phyloP scores from a whole-genome alignment of 2,888 invertebrate species.

The Ferrisia virgata region DNA sequence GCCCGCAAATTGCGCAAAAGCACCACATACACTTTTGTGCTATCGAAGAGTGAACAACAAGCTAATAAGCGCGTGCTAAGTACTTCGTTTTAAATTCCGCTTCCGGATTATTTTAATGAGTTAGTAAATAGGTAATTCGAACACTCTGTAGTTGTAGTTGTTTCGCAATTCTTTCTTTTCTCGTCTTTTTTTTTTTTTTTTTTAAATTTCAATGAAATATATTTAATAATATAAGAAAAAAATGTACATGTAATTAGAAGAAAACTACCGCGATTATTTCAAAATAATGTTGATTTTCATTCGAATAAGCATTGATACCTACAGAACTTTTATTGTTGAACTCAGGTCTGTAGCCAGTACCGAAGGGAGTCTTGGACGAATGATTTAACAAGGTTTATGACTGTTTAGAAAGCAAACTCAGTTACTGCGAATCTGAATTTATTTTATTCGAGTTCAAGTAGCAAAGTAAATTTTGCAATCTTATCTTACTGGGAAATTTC shows the following conservation, averaged over 20 bases:
- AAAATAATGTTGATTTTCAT: not conserved
- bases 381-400: too few relatives aligned
- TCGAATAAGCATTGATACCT: not conserved
- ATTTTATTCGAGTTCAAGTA: too few relatives aligned
- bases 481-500: too few relatives aligned
- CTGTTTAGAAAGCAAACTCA: too few relatives aligned
- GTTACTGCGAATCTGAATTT: too few relatives aligned
- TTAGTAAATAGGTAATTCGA: not conserved
- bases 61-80: constrained; percentile 10
- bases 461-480: too few relatives aligned
- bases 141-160: not conserved
- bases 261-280: not conserved
- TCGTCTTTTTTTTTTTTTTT: too few relatives aligned
- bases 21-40: not conserved
- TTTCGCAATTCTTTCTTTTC: not conserved
- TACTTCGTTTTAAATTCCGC: not conserved
- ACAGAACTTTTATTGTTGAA: not conserved
- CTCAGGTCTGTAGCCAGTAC: too few relatives aligned
- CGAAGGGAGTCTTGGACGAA: too few relatives aligned
- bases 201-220: not conserved
- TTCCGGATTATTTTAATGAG: not conserved
- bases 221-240: too few relatives aligned
- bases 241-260: too few relatives aligned
- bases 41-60: not conserved
- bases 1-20: not conserved